Percentiles rank a stretch among this genome's conserved stretches.
These are phyloP conservation scores for Microcebus griseorufus DNA, from an alignment of 2,113 vertebrate genomes.

Conservation along the genomic window DNA sequence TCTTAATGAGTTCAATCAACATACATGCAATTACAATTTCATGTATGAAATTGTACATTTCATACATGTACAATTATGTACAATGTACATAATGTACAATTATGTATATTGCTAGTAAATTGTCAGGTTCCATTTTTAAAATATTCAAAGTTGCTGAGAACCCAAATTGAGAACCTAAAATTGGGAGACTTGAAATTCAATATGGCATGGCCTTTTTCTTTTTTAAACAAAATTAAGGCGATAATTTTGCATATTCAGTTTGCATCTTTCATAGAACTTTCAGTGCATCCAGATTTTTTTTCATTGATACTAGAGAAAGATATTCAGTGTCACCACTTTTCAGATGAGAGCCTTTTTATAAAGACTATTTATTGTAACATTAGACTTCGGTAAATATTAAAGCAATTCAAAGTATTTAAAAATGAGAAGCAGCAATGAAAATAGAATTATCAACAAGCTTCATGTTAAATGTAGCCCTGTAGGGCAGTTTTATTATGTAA, in stretches of 20 bases:
- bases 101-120: not conserved
- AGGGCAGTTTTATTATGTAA: not conserved
- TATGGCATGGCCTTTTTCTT: not conserved
- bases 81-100: too few relatives aligned
- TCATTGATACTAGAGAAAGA: not conserved
- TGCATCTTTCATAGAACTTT: constrained; percentile 4
- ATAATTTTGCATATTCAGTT: constrained; percentile 13
- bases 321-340: not conserved
- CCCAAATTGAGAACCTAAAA: not conserved
- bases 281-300: not conserved
- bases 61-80: too few relatives aligned
- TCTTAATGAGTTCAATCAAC: not conserved
- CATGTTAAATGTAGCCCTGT: not conserved
- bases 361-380: not conserved
- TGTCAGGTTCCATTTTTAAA: constrained; percentile 17
- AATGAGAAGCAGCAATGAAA: not conserved
- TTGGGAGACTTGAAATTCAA: not conserved
- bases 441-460: not conserved
- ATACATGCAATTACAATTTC: not conserved
- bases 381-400: constrained; percentile 23
- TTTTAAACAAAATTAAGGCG: not conserved
- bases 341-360: not conserved
- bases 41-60: too few relatives aligned
- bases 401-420: constrained; percentile 44
- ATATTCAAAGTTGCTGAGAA: not conserved